These are phyloP conservation scores for Alexandromys fortis DNA, from an alignment of 2,113 vertebrate genomes.

Conservation along the genomic window DNA sequence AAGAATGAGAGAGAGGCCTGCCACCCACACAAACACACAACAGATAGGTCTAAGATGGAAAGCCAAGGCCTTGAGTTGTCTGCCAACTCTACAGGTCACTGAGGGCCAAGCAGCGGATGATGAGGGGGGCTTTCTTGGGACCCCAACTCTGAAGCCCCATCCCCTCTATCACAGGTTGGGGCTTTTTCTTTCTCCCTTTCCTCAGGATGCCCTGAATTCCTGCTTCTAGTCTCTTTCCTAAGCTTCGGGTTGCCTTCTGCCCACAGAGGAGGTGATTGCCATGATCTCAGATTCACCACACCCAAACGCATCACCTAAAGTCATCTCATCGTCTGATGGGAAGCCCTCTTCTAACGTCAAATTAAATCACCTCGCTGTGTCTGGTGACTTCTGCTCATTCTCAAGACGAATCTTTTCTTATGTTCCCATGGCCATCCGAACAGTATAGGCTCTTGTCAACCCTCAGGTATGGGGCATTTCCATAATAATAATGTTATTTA, in stretches of 20 bases:
- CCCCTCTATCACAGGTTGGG: too few relatives aligned
- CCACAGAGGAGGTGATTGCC: background rate
- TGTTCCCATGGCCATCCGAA: background rate
- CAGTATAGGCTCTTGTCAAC: background rate
- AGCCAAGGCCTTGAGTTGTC: background rate
- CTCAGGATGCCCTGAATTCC: background rate
- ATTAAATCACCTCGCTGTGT: background rate
- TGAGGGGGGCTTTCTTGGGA: accelerated
- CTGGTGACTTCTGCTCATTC: background rate
- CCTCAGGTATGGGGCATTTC: background rate
- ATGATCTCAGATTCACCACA: background rate
- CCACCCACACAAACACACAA: accelerated
- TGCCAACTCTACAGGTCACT: background rate
- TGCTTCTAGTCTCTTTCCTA: background rate
- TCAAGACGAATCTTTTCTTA: background rate
- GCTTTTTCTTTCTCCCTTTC: background rate
- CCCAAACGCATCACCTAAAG: background rate
- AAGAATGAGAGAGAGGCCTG: background rate
- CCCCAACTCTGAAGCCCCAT: background rate
- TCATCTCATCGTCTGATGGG: background rate
- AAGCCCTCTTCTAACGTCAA: background rate
- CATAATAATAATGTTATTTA: background rate
- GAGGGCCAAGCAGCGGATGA: background rate
- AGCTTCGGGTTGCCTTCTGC: background rate
- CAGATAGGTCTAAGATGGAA: background rate